Base-by-base conservation (phyloP, 2,113 vertebrate genomes). In the Nannobrachium achirus region DNA sequence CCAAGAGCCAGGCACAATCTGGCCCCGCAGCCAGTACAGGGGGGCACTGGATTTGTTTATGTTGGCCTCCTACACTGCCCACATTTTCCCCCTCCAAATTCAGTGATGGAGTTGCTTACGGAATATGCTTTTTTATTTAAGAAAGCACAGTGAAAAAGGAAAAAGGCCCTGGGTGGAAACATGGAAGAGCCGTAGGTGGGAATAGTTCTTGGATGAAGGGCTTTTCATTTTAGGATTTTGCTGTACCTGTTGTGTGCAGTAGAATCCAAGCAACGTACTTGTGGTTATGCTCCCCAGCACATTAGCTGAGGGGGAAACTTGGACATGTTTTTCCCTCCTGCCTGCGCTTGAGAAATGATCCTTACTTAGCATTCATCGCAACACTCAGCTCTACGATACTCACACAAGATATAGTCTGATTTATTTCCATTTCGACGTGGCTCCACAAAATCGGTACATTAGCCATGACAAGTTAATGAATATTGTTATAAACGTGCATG, bases 21-120 rank as follows among this genome's bases (percentile, higher is more conserved):
- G 71, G 83, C 51, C 65, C 64, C 76, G 72, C 60, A 85, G 80
- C 78, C 49, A n/a, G n/a, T n/a, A n/a, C n/a, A 53, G 53, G 66
- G 79, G 83, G 84, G 72, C 73, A 73, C 44, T 70, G 25, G 25
- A 44, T 57, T 55, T 89, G 85, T 91, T 89, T 89, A 69, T 66
- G 73, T 88, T 89, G 81, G 88, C 82, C 25, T 1, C 58, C 25
- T 56, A 44, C 20, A 61, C 55, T 63, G 68, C 69, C 75, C 84
- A 79, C 69, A 87, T 81, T 90, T 82, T 71, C 79, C 73, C n/a
- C 56, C 62, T 75, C 53, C 56, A 66, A 76, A 74, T 75, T 63
- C 62, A 77, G 48, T 78, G 58, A 79, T 88, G 44, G 75, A 79
- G 71, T 61, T 73, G 71, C 73, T 71, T 46, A 57, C 71, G 76